These are phyloP conservation scores for Bos taurus DNA, from an alignment of 2,113 vertebrate genomes.

Conservation along the genomic window ARS-UCD2.0 NC_037348.1:18169001-18169500, in stretches of 20 bases:
- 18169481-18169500: not conserved
- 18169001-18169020: conserved; percentile 81
- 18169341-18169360: not conserved
- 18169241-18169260: not conserved
- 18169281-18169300: not conserved
- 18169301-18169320: not conserved
- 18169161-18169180: not conserved
- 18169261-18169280: not conserved
- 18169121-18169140: not conserved
- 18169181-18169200: not conserved
- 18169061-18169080: conserved; percentile 16
- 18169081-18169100: not conserved
- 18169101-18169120: not conserved
- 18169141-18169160: not conserved
- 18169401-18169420: not conserved
- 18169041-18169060: conserved; percentile 30
- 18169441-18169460: not conserved
- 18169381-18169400: not conserved
- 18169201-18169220: not conserved
- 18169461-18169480: not conserved
- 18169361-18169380: not conserved
- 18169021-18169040: conserved; percentile 54
- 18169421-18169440: not conserved
- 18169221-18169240: not conserved
- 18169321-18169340: not conserved